A percentile compares a stretch with the other conserved stretches of the same genome.
Evolutionary conservation across 2,888 invertebrate genomes (phyloP).

Genomic region (Oxytorus armatus): DNA sequence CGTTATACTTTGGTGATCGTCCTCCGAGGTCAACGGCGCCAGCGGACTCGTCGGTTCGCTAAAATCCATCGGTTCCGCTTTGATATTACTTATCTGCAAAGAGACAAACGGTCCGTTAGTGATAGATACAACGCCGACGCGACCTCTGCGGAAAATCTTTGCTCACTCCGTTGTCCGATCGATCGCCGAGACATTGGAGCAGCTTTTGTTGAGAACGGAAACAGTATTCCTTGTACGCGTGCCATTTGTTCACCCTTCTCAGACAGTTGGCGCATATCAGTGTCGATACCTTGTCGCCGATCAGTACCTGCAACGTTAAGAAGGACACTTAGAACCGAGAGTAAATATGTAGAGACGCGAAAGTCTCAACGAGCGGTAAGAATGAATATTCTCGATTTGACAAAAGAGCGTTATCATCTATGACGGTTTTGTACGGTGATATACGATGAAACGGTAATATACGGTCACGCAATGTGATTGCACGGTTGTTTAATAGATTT

Average conservation of each 20-base stretch:
- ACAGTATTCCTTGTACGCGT: slow-evolving; percentile 88
- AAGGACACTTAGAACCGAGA: slow-evolving; percentile 75
- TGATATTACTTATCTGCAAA: slow-evolving; percentile 85
- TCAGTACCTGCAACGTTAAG: slow-evolving; percentile 85
- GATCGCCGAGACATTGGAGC: slow-evolving; percentile 85
- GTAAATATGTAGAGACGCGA: not conserved
- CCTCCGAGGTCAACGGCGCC: slow-evolving; percentile 44
- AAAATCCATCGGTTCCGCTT: slow-evolving; percentile 86
- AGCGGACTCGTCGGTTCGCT: slow-evolving; percentile 78
- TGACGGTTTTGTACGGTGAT: too few relatives aligned
- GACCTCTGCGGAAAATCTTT: too few relatives aligned
- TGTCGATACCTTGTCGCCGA: slow-evolving; percentile 88
- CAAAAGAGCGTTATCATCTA: too few relatives aligned
- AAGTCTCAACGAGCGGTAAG: too few relatives aligned
- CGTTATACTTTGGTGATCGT: too few relatives aligned
- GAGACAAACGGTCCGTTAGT: not conserved
- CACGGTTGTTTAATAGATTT: too few relatives aligned
- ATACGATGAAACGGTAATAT: too few relatives aligned
- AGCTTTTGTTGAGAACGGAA: slow-evolving; percentile 88
- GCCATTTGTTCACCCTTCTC: slow-evolving; percentile 89
- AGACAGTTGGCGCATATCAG: slow-evolving; percentile 88
- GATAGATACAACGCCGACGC: not conserved
- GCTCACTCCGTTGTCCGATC: slow-evolving; percentile 61
- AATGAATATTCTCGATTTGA: too few relatives aligned
- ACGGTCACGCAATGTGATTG: too few relatives aligned